Percentiles rank a stretch among this genome's conserved stretches.
These are phyloP conservation scores for Cranoglanis bouderius DNA, from an alignment of 2,113 vertebrate species.

Conservation along the genomic window DNA sequence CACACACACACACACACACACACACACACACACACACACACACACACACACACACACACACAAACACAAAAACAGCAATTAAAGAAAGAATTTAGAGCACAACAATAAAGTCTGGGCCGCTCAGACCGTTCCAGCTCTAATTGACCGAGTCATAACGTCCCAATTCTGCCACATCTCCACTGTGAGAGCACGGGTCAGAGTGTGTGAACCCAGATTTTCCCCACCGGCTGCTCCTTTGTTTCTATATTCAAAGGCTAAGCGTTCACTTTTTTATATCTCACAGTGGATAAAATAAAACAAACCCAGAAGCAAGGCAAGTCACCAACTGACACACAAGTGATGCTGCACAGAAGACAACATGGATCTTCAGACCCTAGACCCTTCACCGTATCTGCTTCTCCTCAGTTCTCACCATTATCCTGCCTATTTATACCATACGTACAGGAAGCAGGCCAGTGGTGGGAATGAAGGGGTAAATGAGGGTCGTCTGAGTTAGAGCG, in stretches of 20 bases:
- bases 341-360: conserved; percentile 28
- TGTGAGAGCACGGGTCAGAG: conserved; percentile 45
- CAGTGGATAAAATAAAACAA: background rate
- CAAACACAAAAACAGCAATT: conserved; percentile 32
- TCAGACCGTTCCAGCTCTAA: conserved; percentile 36
- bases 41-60: background rate
- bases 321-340: conserved; percentile 1
- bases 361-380: conserved; percentile 11
- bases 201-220: conserved; percentile 52
- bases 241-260: conserved; percentile 31
- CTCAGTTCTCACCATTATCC: conserved; percentile 22
- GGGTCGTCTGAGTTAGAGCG: background rate
- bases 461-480: conserved; percentile 5
- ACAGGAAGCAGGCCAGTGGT: conserved; percentile 44
- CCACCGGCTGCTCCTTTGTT: conserved; percentile 49
- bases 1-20: background rate
- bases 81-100: conserved; percentile 32
- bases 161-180: conserved; percentile 44
- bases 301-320: conserved; percentile 4
- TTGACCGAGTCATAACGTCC: conserved; percentile 47
- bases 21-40: background rate
- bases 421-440: conserved; percentile 22
- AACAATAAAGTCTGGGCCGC: conserved; percentile 30
- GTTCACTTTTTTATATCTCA: conserved; percentile 15
- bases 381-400: conserved; percentile 14